Evolutionary conservation across 2,888 invertebrate genomes (phyloP).

Genomic region (Apotomis betuletana): DNA sequence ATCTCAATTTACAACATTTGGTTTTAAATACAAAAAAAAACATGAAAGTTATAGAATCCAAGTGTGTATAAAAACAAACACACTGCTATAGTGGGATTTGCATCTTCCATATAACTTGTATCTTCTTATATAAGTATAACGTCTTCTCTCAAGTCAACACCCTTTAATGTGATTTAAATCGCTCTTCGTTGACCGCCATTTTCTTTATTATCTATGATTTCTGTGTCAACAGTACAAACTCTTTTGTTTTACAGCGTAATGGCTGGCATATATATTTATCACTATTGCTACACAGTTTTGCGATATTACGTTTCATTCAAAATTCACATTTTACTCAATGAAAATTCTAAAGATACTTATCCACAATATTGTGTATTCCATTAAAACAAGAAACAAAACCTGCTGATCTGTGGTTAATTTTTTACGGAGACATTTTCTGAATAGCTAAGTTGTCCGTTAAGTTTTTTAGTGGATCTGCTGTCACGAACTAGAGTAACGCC

Average conservation of each 20-base stretch:
- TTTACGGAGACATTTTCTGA: slow-evolving; percentile 15
- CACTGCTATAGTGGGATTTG: too few relatives aligned
- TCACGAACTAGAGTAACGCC: slow-evolving; percentile 8
- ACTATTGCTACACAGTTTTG: not conserved
- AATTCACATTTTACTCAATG: too few relatives aligned
- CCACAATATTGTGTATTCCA: too few relatives aligned
- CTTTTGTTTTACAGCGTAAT: not conserved
- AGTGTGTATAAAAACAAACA: too few relatives aligned
- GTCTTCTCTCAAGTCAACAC: not conserved
- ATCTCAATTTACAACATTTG: too few relatives aligned
- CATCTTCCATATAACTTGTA: too few relatives aligned
- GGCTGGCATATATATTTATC: not conserved
- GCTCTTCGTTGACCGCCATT: slow-evolving; percentile 6
- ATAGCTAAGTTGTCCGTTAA: not conserved
- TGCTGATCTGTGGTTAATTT: not conserved
- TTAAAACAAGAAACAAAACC: too few relatives aligned
- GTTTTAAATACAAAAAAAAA: too few relatives aligned
- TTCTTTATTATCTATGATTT: slow-evolving; percentile 11
- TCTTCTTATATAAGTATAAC: not conserved
- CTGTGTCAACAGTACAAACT: slow-evolving; percentile 13
- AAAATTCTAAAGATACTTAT: too few relatives aligned
- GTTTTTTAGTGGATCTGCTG: not conserved
- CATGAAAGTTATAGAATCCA: too few relatives aligned
- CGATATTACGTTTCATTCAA: too few relatives aligned
- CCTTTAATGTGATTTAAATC: slow-evolving; percentile 26